Evolutionary conservation across 2,113 vertebrate species (phyloP).

Genomic region (Menidia beryllina): DNA sequence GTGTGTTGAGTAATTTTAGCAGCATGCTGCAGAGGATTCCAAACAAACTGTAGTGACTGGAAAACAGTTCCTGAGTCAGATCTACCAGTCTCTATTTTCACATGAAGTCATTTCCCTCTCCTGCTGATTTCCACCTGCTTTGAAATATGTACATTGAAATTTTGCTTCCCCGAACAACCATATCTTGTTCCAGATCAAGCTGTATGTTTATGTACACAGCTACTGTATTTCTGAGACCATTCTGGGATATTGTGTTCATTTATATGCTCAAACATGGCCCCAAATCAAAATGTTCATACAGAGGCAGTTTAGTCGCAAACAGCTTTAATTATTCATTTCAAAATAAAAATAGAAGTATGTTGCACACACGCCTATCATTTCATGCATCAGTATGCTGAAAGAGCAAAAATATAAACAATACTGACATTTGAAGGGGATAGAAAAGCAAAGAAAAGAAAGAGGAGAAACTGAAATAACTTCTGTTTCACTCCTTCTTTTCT

Average conservation of each 20-base stretch:
- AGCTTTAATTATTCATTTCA: no score
- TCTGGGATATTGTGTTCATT: no score
- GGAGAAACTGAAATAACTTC: no score
- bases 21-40: background rate
- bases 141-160: slow-evolving; percentile 7
- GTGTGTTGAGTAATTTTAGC: background rate
- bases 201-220: background rate
- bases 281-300: background rate
- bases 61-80: slow-evolving; percentile 19
- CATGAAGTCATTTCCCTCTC: slow-evolving; percentile 40
- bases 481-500: background rate
- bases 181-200: slow-evolving; percentile 13
- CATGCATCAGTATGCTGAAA: no score
- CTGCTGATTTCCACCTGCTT: slow-evolving; percentile 58
- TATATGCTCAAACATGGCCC: background rate
- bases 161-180: slow-evolving; percentile 17
- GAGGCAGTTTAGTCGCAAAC: no score
- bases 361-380: no score
- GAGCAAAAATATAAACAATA: no score
- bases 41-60: slow-evolving; percentile 30
- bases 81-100: slow-evolving; percentile 48
- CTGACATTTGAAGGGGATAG: no score
- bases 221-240: background rate
- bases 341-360: no score
- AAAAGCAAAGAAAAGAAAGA: no score